Conservation (phyloP, 2,797 vertebrate species). For the Pristis pectinata region DNA sequence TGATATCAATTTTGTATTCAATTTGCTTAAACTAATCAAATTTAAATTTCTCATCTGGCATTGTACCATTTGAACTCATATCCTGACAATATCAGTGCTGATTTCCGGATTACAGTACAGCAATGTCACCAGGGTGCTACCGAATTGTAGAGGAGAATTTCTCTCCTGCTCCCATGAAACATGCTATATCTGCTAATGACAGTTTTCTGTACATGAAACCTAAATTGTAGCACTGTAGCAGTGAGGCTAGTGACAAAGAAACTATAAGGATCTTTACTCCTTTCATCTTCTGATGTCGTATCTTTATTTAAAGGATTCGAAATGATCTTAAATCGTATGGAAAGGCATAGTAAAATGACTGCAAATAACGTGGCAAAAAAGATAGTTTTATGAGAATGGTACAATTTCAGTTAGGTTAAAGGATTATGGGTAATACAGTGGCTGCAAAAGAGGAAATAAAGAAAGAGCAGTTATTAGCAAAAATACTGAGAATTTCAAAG, state of each 20-base stretch:
- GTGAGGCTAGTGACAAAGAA: background rate
- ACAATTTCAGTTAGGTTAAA: background rate
- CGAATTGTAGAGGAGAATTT: background rate
- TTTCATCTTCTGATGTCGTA: background rate
- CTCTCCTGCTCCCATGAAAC: background rate
- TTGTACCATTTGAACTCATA: too few relatives aligned
- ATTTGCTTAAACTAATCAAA: too few relatives aligned
- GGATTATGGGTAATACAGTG: background rate
- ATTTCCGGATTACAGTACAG: too few relatives aligned
- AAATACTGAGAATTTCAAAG: background rate
- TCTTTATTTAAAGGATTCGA: background rate
- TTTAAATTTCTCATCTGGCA: too few relatives aligned
- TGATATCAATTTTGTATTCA: too few relatives aligned
- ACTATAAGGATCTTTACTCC: background rate
- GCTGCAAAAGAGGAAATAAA: background rate
- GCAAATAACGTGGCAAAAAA: background rate
- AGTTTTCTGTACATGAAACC: background rate
- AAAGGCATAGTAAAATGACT: background rate
- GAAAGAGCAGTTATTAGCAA: background rate
- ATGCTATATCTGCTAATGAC: background rate
- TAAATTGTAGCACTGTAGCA: background rate
- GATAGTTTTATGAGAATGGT: background rate
- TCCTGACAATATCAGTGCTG: too few relatives aligned
- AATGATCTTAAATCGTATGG: background rate
- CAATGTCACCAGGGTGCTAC: too few relatives aligned